phyloP scores from a whole-genome alignment of 2,888 invertebrate species.

The Epirrita christyi region DNA sequence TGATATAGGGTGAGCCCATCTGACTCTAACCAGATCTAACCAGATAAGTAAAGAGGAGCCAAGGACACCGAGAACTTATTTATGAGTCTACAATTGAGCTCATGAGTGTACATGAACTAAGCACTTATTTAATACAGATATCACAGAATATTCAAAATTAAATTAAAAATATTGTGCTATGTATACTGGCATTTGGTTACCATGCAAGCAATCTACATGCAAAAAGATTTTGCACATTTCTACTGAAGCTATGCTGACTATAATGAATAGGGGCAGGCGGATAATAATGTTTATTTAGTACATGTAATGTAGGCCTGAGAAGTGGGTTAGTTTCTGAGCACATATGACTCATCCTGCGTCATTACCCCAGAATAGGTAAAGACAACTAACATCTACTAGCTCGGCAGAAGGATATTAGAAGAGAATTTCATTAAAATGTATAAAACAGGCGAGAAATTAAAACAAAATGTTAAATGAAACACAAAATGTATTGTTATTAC shows the following conservation, averaged over 20 bases:
- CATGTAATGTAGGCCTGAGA: conserved; percentile 22
- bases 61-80: not conserved
- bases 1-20: conserved; percentile 1
- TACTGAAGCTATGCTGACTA: conserved; percentile 36
- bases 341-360: conserved; percentile 72
- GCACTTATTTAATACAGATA: not conserved
- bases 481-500: conserved; percentile 78
- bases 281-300: conserved; percentile 54
- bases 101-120: not conserved
- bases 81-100: not conserved
- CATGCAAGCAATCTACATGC: conserved; percentile 47
- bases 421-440: conserved; percentile 42
- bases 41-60: conserved; percentile 1
- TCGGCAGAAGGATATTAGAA: conserved; percentile 40
- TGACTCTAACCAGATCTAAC: conserved; percentile 12
- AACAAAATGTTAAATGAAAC: conserved; percentile 74
- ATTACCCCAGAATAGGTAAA: conserved; percentile 51
- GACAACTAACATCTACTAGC: conserved; percentile 52
- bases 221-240: conserved; percentile 24
- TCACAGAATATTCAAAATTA: not conserved
- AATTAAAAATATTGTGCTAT: not conserved
- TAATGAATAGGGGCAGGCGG: conserved; percentile 41
- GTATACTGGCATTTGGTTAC: conserved; percentile 22
- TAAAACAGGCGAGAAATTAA: conserved; percentile 64
- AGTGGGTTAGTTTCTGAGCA: conserved; percentile 48